Evolutionary conservation across 2,113 vertebrate genomes (phyloP), one percentile per base, ranked within the genome.

Genomic region (Oxygymnocypris stewartii): DNA sequence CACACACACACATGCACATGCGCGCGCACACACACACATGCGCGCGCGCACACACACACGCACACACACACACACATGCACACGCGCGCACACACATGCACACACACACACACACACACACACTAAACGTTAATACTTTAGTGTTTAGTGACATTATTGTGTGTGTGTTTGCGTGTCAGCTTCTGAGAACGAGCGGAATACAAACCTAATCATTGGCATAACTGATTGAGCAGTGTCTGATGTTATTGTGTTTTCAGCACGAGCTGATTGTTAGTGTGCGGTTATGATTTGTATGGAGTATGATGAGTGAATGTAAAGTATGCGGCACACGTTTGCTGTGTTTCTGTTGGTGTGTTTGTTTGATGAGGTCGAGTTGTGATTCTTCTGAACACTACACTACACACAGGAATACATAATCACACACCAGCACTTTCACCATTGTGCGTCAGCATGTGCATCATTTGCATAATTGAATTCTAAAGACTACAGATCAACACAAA

Each of bases 301-400:
- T 14, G 20, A 25, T 35, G 7, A 23, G 18, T 69, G 42, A 28
- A 47, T 81, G 20, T 76, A 76, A 76, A 28, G 11, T 44, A 47
- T 84, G 69, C 63, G 6, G 35, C 20, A 20, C 83, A 85, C 69
- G 44, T 88, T 44, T 1, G 57, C 63, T 88, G 67, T 78, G 49
- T 83, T 37, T 82, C 74, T 69, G 28, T 16, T n/a, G n/a, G n/a
- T n/a, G n/a, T n/a, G n/a, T n/a, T n/a, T n/a, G n/a, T n/a, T n/a
- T n/a, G n/a, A n/a, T n/a, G n/a, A n/a, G n/a, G 28, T 8, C 65
- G 28, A 69, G 65, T 16, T 14, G 28, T 16, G 28, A 67, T 14
- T 67, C 63, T 31, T 28, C 63, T 31, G 63, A 35, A 35, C 20
- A 23, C 59, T 25, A 63, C 61, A 13, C n/a, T 3, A 4, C 18